Base-by-base conservation (phyloP, 92 coral and sea anemone genomes). In the Zoanthus gigantus region DNA sequence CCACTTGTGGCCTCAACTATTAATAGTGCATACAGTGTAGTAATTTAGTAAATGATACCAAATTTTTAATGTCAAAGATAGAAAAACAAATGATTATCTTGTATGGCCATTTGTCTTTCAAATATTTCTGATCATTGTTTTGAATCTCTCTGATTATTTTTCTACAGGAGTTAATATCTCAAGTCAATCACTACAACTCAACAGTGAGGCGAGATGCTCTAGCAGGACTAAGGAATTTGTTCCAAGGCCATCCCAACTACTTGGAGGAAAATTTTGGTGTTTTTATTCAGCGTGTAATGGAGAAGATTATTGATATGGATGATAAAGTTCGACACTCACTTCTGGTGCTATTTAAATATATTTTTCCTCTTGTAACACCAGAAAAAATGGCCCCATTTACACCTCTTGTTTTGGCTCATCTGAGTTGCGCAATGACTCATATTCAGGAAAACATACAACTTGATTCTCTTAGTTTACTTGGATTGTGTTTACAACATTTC, bases 371-470 rank as follows among this genome's bases (percentile, higher is more conserved):
- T 12, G 82, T 95, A 5, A 77, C 95, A 30, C 83, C 91, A n/a
- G 87, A 90, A 16, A 91, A 89, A 63, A 93, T 92, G 72, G 92
- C 92, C 6, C 99, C 99, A 72, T 97, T 95, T 69, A 85, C 88
- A 14, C 84, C 96, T 11, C 90, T 92, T 29, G 44, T 97, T 23
- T 30, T 83, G 0, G 98, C 98, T n/a, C 96, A 97, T 71, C 93
- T 97, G 48, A 89, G 98, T 45, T 97, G 96, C 76, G 98, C 98
- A 29, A 97, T 97, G 96, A 95, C 98, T 7, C 99, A 97, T 50
- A 94, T 97, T 78, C 77, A 91, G 85, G 98, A 94, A n/a, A 95
- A 93, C n/a, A 81, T 97, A 46, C 98, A 96, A 65, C 92, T 92
- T 45, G 97, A 95, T 61, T 97, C 99, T 2, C 90, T 97, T 47